Evolutionary conservation across 2,888 invertebrate species (phyloP).

Genomic region (Eilema sororculum): DNA sequence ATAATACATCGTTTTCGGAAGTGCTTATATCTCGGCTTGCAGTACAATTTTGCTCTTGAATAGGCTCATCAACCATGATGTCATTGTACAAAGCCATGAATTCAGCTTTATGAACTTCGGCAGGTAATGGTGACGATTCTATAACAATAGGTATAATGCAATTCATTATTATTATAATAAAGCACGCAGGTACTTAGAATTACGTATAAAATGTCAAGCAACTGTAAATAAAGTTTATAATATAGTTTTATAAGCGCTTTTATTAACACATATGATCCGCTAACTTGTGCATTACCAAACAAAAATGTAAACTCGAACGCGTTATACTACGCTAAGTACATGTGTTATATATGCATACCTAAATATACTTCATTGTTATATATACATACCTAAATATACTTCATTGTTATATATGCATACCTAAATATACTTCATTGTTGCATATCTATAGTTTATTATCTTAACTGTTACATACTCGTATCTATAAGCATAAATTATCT

Average conservation of each 20-base stretch:
- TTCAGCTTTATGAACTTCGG: not conserved
- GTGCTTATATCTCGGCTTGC: not conserved
- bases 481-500: too few species aligned
- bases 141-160: not conserved
- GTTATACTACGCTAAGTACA: not conserved
- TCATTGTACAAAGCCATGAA: slow-evolving; percentile 5
- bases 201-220: not conserved
- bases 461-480: too few species aligned
- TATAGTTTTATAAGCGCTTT: not conserved
- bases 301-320: too few species aligned
- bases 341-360: too few species aligned
- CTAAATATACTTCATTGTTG: too few species aligned
- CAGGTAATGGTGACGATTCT: slow-evolving; percentile 8
- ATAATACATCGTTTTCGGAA: not conserved
- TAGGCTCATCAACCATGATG: slow-evolving; percentile 7
- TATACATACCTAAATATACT: too few species aligned
- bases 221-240: not conserved
- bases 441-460: too few species aligned
- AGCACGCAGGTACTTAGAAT: not conserved
- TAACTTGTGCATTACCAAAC: not conserved
- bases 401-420: too few species aligned
- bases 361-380: too few species aligned
- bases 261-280: not conserved
- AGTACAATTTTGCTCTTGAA: not conserved
- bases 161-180: not conserved